Evolutionary conservation across 2,797 vertebrate species (phyloP).

Genomic region (Chromobotia macracanthus): DNA sequence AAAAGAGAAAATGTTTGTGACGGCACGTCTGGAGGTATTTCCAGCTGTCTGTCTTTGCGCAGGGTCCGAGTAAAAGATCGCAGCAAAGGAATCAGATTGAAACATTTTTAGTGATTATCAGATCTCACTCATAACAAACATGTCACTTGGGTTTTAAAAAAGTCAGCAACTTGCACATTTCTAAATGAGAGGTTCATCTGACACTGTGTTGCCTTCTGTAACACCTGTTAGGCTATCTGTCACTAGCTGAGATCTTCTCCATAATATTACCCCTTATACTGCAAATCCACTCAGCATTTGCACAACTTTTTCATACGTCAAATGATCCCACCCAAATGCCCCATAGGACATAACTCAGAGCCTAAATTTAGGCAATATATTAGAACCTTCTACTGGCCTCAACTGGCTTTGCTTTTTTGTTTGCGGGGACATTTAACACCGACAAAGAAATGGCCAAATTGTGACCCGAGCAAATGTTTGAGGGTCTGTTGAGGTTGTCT

Average conservation of each 20-base stretch:
- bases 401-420: slow-evolving; percentile 76
- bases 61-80: neutral
- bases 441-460: neutral
- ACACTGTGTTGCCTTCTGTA: slow-evolving; percentile 76
- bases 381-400: slow-evolving; percentile 62
- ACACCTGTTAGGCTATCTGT: slow-evolving; percentile 91
- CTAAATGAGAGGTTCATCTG: slow-evolving; percentile 80
- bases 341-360: slow-evolving; percentile 74
- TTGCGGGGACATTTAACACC: slow-evolving; percentile 14
- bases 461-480: neutral
- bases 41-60: neutral
- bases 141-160: slow-evolving; percentile 75
- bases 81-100: too few relatives aligned
- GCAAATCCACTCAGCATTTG: slow-evolving; percentile 80
- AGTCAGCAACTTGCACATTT: slow-evolving; percentile 83
- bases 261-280: slow-evolving; percentile 73
- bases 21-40: slow-evolving; percentile 24
- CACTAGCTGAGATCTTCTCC: slow-evolving; percentile 83
- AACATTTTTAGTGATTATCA: slow-evolving; percentile 48
- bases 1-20: slow-evolving; percentile 30
- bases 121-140: slow-evolving; percentile 58
- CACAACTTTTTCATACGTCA: slow-evolving; percentile 80
- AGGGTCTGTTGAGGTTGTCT: neutral
- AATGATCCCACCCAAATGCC: slow-evolving; percentile 78
- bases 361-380: slow-evolving; percentile 86